Conservation (phyloP, 2,888 invertebrate genomes). For the Trissolcus brochymenae region DNA sequence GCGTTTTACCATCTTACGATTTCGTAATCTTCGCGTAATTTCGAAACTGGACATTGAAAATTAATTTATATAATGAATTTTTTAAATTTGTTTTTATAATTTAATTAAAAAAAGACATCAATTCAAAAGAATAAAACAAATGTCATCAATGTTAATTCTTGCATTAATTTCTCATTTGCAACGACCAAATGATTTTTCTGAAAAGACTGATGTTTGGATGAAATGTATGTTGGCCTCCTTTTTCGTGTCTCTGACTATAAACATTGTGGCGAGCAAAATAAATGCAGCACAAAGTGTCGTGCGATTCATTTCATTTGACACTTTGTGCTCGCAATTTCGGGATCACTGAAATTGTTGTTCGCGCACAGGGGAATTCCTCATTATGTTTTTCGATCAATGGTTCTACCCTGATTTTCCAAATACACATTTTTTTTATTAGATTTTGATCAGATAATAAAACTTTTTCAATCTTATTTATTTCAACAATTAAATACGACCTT, state of each 20-base stretch:
- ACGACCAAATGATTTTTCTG: slow-evolving; percentile 5
- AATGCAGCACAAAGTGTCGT: slow-evolving; percentile 18
- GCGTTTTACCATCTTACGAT: slow-evolving; percentile 17
- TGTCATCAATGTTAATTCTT: background rate
- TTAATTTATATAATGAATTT: too few relatives aligned
- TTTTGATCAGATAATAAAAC: too few relatives aligned
- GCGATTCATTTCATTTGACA: slow-evolving; percentile 28
- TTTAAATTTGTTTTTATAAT: too few relatives aligned
- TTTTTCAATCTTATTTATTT: too few relatives aligned
- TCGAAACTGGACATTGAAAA: background rate
- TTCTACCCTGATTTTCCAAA: slow-evolving; percentile 2
- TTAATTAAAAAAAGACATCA: too few relatives aligned
- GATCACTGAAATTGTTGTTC: slow-evolving; percentile 15
- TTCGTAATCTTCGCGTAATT: slow-evolving; percentile 24
- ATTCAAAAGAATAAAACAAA: background rate
- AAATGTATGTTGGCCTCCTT: slow-evolving; percentile 21
- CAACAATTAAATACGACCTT: too few relatives aligned
- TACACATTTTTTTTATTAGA: too few relatives aligned
- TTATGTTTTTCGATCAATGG: slow-evolving; percentile 15
- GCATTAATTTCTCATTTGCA: slow-evolving; percentile 10
- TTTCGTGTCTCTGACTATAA: slow-evolving; percentile 24
- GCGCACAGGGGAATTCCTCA: slow-evolving; percentile 1
- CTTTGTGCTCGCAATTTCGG: slow-evolving; percentile 27
- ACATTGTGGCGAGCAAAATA: slow-evolving; percentile 8
- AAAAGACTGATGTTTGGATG: background rate